Percentiles rank a stretch among this genome's conserved stretches.
Conservation (phyloP, 2,797 vertebrate genomes). For the Clarias laeviceps region DNA sequence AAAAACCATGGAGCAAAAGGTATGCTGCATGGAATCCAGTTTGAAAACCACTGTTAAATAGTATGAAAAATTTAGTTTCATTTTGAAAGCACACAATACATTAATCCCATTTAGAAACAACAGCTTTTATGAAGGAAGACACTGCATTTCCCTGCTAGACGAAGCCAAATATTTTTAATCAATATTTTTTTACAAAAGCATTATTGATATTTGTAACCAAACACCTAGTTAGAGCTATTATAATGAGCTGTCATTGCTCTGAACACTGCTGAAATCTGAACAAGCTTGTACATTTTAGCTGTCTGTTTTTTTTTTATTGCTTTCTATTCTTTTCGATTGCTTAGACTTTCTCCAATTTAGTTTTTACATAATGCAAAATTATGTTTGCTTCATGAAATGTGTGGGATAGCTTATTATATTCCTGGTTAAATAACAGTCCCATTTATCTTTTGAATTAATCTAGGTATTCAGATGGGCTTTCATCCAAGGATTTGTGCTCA, state of each 20-base stretch:
- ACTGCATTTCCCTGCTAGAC: constrained; percentile 7
- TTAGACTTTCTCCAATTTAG: constrained; percentile 47
- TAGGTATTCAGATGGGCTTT: constrained; percentile 18
- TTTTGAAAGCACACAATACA: background rate
- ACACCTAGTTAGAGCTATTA: constrained; percentile 60
- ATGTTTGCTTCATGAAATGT: constrained; percentile 44
- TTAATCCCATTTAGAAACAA: background rate
- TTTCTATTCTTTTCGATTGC: constrained; percentile 8
- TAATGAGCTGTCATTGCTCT: constrained; percentile 57
- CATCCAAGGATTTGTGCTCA: background rate
- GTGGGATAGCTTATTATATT: background rate
- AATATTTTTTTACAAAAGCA: background rate
- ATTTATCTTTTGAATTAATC: constrained; percentile 35
- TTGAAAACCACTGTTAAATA: background rate
- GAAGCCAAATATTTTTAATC: background rate
- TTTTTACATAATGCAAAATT: constrained; percentile 57
- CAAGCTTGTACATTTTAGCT: constrained; percentile 56
- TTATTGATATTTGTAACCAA: constrained; percentile 62
- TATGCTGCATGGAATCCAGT: background rate
- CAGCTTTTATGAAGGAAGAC: background rate
- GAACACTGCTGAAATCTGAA: constrained; percentile 45
- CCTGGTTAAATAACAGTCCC: constrained; percentile 8
- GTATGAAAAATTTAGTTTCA: background rate
- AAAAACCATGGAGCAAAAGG: background rate
- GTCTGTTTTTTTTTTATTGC: constrained; percentile 52